Evolutionary conservation across 2,888 invertebrate species (phyloP).

Genomic region (Eugnorisma glareosa): DNA sequence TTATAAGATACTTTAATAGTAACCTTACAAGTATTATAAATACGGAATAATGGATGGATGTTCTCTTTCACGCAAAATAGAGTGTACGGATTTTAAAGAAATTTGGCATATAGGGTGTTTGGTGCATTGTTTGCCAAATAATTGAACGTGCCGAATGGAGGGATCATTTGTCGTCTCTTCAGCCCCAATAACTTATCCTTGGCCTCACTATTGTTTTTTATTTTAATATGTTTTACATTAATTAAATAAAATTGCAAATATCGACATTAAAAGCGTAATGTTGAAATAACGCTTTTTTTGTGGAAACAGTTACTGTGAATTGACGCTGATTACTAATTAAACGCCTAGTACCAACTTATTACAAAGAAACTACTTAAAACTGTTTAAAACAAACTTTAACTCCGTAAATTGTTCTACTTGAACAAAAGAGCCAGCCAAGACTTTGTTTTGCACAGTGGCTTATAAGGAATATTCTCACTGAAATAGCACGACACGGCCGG

Average conservation of each 20-base stretch:
- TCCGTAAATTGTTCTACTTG: neutral
- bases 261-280: neutral
- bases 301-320: neutral
- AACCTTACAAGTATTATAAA: neutral
- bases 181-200: no score
- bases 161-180: no score
- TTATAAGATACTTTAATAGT: neutral
- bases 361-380: neutral
- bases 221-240: no score
- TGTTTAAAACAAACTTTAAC: neutral
- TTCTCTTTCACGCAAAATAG: neutral
- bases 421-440: conserved; percentile 12
- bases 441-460: conserved; percentile 48
- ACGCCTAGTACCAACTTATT: neutral
- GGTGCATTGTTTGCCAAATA: no score
- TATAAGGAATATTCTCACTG: conserved; percentile 61
- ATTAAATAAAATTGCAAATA: neutral
- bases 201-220: no score
- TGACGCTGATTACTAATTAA: neutral
- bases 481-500: conserved; percentile 59
- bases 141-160: no score
- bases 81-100: neutral
- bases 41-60: neutral
- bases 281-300: neutral
- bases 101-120: neutral